phyloP scores from a whole-genome alignment of 2,888 invertebrate genomes.

The Nephrotoma appendiculata region DNA sequence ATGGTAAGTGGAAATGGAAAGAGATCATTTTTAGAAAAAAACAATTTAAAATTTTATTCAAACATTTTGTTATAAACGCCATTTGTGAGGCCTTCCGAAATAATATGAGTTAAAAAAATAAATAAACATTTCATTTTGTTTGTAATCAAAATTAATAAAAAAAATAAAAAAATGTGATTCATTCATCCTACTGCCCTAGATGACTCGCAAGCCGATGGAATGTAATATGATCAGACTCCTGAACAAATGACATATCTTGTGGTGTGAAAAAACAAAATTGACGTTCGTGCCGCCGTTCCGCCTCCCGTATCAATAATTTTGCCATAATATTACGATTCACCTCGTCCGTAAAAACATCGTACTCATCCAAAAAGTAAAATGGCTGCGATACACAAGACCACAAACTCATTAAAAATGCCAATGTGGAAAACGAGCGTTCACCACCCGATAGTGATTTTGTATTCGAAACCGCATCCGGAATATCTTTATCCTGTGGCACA shows the following conservation, averaged over 20 bases:
- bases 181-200: neutral
- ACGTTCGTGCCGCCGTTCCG: constrained; percentile 44
- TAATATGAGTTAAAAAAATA: neutral
- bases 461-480: constrained; percentile 33
- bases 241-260: constrained; percentile 50
- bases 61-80: too few relatives aligned
- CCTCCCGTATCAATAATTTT: constrained; percentile 62
- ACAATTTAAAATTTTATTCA: too few relatives aligned
- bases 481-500: constrained; percentile 36
- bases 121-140: neutral
- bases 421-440: constrained; percentile 89
- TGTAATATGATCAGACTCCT: constrained; percentile 35
- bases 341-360: constrained; percentile 92
- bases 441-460: constrained; percentile 79
- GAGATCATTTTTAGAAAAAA: too few relatives aligned
- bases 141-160: neutral
- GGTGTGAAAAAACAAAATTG: constrained; percentile 90
- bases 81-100: too few relatives aligned
- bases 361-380: constrained; percentile 90
- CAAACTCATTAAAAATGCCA: constrained; percentile 80
- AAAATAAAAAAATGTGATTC: neutral
- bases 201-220: constrained; percentile 36
- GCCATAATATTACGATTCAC: constrained; percentile 67
- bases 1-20: too few relatives aligned
- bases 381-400: constrained; percentile 90